Conservation (phyloP, 2,113 vertebrate genomes). For the Chamaea fasciata region DNA sequence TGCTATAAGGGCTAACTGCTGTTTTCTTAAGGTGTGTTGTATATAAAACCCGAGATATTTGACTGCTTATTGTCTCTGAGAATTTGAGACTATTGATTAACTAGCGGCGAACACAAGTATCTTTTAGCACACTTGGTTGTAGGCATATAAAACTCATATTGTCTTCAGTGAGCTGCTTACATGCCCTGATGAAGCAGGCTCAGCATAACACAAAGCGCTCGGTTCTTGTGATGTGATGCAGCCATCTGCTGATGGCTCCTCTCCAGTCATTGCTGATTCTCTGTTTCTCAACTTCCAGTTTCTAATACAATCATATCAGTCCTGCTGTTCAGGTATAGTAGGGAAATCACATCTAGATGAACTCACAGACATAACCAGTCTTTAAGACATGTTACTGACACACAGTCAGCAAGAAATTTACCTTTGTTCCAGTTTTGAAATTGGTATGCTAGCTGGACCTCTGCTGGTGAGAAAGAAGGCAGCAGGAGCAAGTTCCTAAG, state of each 20-base stretch:
- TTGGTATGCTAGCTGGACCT: not conserved
- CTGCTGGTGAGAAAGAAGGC: not conserved
- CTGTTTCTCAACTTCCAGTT: not conserved
- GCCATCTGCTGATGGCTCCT: not conserved
- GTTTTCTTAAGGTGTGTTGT: not conserved
- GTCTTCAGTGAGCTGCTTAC: not conserved
- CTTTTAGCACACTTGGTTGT: not conserved
- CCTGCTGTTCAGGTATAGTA: not conserved
- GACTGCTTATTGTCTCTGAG: not conserved
- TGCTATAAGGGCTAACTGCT: not conserved
- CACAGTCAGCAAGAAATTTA: not conserved
- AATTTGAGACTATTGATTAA: not conserved
- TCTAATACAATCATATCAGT: not conserved
- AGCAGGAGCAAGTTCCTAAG: not conserved
- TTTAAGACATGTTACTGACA: not conserved
- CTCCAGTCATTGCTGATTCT: not conserved
- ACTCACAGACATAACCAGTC: not conserved
- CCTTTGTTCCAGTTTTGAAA: not conserved
- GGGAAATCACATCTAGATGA: not conserved
- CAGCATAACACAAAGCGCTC: not conserved
- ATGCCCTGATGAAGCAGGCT: not conserved
- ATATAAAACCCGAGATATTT: not conserved
- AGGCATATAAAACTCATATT: not conserved
- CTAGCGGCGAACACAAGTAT: not conserved
- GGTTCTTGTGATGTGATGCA: not conserved